A percentile compares a stretch with the other conserved stretches of the same genome.
Conservation (phyloP, 2,888 invertebrate genomes). For the Steinernema carpocapsae region DNA sequence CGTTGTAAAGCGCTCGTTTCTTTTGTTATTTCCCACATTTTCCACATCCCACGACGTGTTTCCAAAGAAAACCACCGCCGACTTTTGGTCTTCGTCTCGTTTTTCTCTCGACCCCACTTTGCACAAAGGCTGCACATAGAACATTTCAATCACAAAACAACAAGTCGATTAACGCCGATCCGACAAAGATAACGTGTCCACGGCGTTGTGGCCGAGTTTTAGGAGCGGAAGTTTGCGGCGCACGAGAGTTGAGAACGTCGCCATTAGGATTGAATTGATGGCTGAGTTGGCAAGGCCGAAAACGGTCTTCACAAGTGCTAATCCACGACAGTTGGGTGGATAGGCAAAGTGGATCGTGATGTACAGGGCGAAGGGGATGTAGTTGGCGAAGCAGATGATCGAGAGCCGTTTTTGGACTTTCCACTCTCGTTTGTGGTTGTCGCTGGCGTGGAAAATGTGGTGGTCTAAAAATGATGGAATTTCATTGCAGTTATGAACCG, state of each 20-base stretch:
- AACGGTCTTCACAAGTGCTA: background rate
- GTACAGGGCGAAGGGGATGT: background rate
- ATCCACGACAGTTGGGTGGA: background rate
- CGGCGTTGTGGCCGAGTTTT: background rate
- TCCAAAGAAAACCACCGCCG: too few relatives aligned
- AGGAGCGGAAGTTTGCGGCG: background rate
- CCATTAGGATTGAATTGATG: background rate
- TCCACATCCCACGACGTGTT: too few relatives aligned
- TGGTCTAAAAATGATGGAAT: too few relatives aligned
- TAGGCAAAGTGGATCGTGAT: background rate
- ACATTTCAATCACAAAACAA: too few relatives aligned
- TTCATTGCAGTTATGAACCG: too few relatives aligned
- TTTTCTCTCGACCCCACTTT: too few relatives aligned
- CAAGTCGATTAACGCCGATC: background rate
- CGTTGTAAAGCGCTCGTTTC: too few relatives aligned
- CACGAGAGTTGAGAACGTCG: background rate
- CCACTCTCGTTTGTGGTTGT: background rate
- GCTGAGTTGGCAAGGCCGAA: background rate
- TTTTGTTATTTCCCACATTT: too few relatives aligned
- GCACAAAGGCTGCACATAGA: too few relatives aligned
- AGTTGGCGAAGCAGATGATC: constrained; percentile 4
- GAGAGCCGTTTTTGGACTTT: background rate
- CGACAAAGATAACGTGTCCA: background rate
- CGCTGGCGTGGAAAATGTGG: too few relatives aligned
- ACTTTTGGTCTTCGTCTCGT: too few relatives aligned